Base-by-base conservation (phyloP, 2,888 invertebrate species). In the Hydraecia micacea region DNA sequence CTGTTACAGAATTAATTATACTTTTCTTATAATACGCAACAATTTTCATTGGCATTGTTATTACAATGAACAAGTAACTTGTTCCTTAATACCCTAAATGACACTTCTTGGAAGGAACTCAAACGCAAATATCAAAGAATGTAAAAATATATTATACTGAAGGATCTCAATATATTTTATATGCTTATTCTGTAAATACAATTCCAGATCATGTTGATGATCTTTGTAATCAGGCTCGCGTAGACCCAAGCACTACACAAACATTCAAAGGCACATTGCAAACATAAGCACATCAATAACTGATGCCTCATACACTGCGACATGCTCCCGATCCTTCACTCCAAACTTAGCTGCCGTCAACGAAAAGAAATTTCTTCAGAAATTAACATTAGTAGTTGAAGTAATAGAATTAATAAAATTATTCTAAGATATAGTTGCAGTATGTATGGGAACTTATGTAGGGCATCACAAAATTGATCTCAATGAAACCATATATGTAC, bases 211-310 rank as follows among this genome's bases (percentile, higher is more conserved):
- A 83, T 63, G 49, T 78, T 69, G 36, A 79, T 84, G 75, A 80
- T 83, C 73, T 76, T 75, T 25, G 78, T 67, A 65, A 77, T 71
- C 42, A 80, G 86, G 78, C 86, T 87, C 74, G 52, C 79, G 77
- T 85, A 87, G 85, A 86, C 88, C 77, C 87, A 91, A 87, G 89
- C 86, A 78, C 87, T 88, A 87, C 80, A 92, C 91, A 91, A 91
- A 92, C 93, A 93, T 92, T 88, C 92, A 92, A 89, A 91, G 88
- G 91, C 91, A 93, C 91, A 92, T 92, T 90, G 92, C 92, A 92
- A 90, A 91, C 90, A 88, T 88, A 93, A 93, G 93, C 93, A 87
- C 88, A 87, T 87, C 84, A 87, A 89, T 86, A 81, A 74, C 81
- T 84, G 87, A 91, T 91, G 93, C 91, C 84, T 91, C 82, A 86